Evolutionary conservation across 2,888 invertebrate species (phyloP), one percentile per base, ranked within the genome.

Genomic region (Choreutis nemorana): DNA sequence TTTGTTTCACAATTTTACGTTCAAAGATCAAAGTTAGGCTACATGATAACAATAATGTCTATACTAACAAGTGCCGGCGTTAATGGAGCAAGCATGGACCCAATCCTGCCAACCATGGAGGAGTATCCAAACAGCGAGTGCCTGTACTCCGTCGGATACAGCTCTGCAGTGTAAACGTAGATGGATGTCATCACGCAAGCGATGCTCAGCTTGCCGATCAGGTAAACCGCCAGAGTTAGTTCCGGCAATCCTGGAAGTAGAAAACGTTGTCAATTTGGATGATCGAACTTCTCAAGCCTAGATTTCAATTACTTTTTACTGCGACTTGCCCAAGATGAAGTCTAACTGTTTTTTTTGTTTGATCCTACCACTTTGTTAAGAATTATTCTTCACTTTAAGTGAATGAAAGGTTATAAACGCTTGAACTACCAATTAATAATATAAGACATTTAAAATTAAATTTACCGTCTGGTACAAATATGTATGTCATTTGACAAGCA

Each of bases 31-130:
- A n/a, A n/a, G n/a, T n/a, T n/a, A n/a, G n/a, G n/a, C n/a, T n/a
- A n/a, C n/a, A n/a, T n/a, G n/a, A n/a, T n/a, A n/a, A n/a, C n/a
- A n/a, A n/a, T n/a, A n/a, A n/a, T n/a, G n/a, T n/a, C n/a, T 14
- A 9, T 29, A 56, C 67, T 65, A 55, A 83, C 84, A 53, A 87
- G 49, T 27, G 87, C 66, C 9, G 84, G 83, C 2, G 86, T 83
- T 41, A 86, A 85, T 0, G 87, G 87, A 1, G 87, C 86, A 20
- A 83, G 45, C 57, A 87, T 84, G 2, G 85, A 82, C 0, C 87
- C 87, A 26, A 87, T 60, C 15, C 86, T 68, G 8, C 87, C 87
- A 37, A 85, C 67, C 84, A 85, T 86, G 6, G 86, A 86, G 42
- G 86, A 85, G 36, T 82, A 72, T 1, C 83, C 83, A 29, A 87